These are phyloP conservation scores for Embidobia sp. DNA, from an alignment of 2,888 invertebrate species.

Conservation along the genomic window DNA sequence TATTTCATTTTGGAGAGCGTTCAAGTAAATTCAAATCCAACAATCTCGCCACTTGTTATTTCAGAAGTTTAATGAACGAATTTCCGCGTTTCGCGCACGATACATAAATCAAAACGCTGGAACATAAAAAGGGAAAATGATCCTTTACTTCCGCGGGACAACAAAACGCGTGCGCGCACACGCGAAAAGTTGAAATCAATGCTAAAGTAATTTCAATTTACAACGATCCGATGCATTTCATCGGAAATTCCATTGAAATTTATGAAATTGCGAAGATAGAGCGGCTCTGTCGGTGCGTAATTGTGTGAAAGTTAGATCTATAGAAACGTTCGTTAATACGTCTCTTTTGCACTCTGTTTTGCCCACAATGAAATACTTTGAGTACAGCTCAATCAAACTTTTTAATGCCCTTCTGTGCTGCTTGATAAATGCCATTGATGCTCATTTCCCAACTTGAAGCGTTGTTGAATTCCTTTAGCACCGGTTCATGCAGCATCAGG, in stretches of 20 bases:
- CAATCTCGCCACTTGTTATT: conserved; percentile 29
- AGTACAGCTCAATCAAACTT: conserved; percentile 42
- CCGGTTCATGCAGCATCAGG: conserved; percentile 27
- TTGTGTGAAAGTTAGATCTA: conserved; percentile 42
- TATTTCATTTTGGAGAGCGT: no score
- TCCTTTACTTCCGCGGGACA: conserved; percentile 15
- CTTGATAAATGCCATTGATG: conserved; percentile 50
- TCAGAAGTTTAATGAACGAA: conserved; percentile 30
- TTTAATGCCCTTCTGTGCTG: conserved; percentile 47
- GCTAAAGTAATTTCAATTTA: conserved; percentile 42
- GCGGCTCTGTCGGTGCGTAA: conserved; percentile 23
- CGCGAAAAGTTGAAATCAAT: conserved; percentile 29
- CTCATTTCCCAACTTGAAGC: conserved; percentile 43
- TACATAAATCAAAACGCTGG: conserved; percentile 23
- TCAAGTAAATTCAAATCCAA: conserved; percentile 18
- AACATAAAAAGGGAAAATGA: conserved; percentile 17
- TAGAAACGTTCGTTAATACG: conserved; percentile 47
- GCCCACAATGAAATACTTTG: conserved; percentile 50
- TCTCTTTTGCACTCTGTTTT: conserved; percentile 41
- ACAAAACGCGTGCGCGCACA: conserved; percentile 5
- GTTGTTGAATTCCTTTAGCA: conserved; percentile 39
- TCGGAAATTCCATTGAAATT: conserved; percentile 41
- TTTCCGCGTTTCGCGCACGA: conserved; percentile 1
- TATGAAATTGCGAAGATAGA: conserved; percentile 29
- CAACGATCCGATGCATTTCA: conserved; percentile 40